phyloP scores from a whole-genome alignment of 2,113 vertebrate species.

The Leptobrachium leishanense region DNA sequence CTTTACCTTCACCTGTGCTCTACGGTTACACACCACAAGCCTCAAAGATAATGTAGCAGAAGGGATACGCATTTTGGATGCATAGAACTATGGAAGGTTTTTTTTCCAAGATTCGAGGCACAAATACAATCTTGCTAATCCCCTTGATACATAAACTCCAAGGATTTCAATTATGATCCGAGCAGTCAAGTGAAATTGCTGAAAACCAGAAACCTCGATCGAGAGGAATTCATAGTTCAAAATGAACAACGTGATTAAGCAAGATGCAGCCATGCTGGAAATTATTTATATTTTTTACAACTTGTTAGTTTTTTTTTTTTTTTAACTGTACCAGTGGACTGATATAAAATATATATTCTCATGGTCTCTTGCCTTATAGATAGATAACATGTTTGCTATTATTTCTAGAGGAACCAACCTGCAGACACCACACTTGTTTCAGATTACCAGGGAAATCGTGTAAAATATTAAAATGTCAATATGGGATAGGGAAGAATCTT shows the following conservation, averaged over 20 bases:
- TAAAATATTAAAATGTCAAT: no score
- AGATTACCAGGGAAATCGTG: no score
- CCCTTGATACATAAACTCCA: conserved; percentile 20
- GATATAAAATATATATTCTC: no score
- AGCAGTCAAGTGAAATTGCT: conserved; percentile 15
- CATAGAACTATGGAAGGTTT: conserved; percentile 11
- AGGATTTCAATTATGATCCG: conserved; percentile 31
- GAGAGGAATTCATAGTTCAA: not conserved
- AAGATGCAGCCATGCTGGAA: not conserved
- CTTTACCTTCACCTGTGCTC: no score
- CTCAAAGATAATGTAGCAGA: not conserved
- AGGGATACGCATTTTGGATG: conserved; percentile 1
- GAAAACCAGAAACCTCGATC: not conserved
- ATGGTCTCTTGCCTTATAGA: no score
- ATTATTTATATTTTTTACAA: not conserved
- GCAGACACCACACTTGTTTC: no score
- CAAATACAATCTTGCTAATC: conserved; percentile 29
- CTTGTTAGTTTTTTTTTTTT: no score
- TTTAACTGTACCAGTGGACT: no score
- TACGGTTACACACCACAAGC: not conserved
- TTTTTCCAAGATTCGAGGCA: conserved; percentile 1
- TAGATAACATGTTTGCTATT: no score
- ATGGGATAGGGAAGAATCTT: no score
- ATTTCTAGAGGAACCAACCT: no score
- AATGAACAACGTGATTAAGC: conserved; percentile 10